Evolutionary conservation across 2,888 invertebrate genomes (phyloP), one percentile per base, ranked within the genome.

Genomic region (Isoperla grammatica): DNA sequence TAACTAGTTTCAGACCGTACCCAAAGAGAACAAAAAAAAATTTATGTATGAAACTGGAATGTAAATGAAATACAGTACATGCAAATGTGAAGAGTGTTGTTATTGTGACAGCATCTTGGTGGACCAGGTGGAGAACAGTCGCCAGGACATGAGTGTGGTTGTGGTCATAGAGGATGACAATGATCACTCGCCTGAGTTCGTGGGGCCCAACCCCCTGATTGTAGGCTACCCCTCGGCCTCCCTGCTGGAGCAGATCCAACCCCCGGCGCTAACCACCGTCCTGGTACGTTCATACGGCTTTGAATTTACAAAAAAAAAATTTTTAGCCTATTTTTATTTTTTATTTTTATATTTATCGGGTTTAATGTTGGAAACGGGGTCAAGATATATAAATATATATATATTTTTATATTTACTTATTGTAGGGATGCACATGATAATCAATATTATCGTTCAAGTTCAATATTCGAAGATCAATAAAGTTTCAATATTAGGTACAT

Each of bases 101-200:
- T 29, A 29, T 29, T 3, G 4, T 65, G 22, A 60, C 29, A 79
- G 79, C 77, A 67, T 78, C 35, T 68, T 76, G 40, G 71, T 76
- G 11, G 74, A 78, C 54, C 69, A 75, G 3, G 77, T 79, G 53
- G 62, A 63, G 2, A 75, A 72, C 66, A 73, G 77, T 59, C 67
- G 74, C 0, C 71, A 74, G 63, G 69, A 74, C 46, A 77, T 76
- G 64, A 69, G 77, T 37, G 74, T 81, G 1, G 77, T 77, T 63
- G 68, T 81, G 46, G 76, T 80, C 60, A 77, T 81, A 1, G 76
- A 76, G 17, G 81, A 81, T 64, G 76, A 77, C n/a, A 81, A 81
- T 65, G 79, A 81, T 64, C 77, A 81, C 64, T 42, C 64, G 3
- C 81, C 81, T 1, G 70, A 75, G 69, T 81, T 81, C 64, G 73